Percentiles rank a stretch among this genome's conserved stretches.
Evolutionary conservation across 2,797 vertebrate genomes (phyloP).

Genomic region (Poeciliopsis presidionis): DNA sequence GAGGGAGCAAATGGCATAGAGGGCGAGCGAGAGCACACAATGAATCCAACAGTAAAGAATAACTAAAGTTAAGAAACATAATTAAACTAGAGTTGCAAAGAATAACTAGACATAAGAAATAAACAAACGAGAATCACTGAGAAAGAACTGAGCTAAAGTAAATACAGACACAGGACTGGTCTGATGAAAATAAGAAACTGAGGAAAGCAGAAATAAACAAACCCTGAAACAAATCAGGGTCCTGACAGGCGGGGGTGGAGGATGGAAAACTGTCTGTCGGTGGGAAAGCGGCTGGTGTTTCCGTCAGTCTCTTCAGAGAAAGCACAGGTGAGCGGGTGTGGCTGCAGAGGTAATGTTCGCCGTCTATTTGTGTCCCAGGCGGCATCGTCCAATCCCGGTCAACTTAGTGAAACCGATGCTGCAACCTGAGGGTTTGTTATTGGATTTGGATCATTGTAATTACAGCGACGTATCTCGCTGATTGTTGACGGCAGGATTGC

Average conservation of each 20-base stretch:
- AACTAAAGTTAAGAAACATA: too few relatives aligned
- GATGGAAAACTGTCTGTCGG: slow-evolving; percentile 25
- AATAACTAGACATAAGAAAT: too few relatives aligned
- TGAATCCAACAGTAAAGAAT: too few relatives aligned
- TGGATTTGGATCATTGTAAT: slow-evolving; percentile 1
- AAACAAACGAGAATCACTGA: too few relatives aligned
- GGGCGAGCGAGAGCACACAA: too few relatives aligned
- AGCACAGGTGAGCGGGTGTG: slow-evolving; percentile 61
- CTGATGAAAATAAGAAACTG: too few relatives aligned
- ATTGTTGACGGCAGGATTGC: slow-evolving; percentile 23
- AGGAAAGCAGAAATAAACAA: too few relatives aligned
- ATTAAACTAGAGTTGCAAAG: too few relatives aligned
- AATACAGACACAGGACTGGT: too few relatives aligned
- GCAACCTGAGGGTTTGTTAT: slow-evolving; percentile 2
- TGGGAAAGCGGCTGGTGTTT: slow-evolving; percentile 66
- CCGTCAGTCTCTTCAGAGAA: slow-evolving; percentile 44
- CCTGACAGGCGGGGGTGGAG: background rate
- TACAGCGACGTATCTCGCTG: slow-evolving; percentile 8
- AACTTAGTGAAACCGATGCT: background rate
- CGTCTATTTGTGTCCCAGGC: slow-evolving; percentile 31
- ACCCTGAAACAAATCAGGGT: too few relatives aligned
- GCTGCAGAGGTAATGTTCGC: slow-evolving; percentile 34
- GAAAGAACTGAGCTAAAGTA: too few relatives aligned
- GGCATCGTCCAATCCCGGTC: background rate
- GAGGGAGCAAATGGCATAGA: too few relatives aligned